Base-by-base conservation (phyloP, 2,797 vertebrate genomes). In the Tokudaia muenninki region DNA sequence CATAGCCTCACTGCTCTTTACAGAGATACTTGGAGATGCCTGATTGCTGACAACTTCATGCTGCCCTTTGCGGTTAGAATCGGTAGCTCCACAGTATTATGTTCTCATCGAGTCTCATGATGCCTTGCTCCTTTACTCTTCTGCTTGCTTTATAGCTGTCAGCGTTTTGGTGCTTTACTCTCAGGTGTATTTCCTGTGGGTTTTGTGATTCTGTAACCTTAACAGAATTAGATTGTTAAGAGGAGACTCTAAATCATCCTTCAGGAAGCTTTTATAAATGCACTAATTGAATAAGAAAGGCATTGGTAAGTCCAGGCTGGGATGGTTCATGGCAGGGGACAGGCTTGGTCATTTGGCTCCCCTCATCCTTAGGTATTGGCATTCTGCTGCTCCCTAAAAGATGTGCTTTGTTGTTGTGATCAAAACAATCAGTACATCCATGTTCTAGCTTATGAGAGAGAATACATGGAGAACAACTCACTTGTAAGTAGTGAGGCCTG, bases 111-210 rank as follows among this genome's bases (percentile, higher is more conserved):
- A n/a, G 8, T 74, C 92, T 82, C 34, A 41, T 61, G 44, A 50
- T 67, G 90, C 19, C 50, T 24, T 81, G 19, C 52, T 63, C 34
- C 55, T 86, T 78, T 14, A 1, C 81, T 41, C 2, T 75, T 67
- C 84, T 82, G 89, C 89, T 47, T 95, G 41, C 55, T 80, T 87
- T 90, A 70, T 52, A 59, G 61, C 72, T 94, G 89, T 94, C 24
- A 83, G 2, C 91, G 59, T 57, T 87, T 95, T 17, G 50, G 0
- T 90, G 7, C 37, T 94, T 86, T 88, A 61, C 1, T 84, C 6
- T 75, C 83, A 0, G 83, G 47, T 63, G 13, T 55, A 34, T 59
- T 10, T 55, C 13, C 19, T 11, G 22, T 92, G 50, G 78, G 2
- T 91, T 95, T 86, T 63, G 16, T 91, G 63, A 12, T 88, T 81